Conservation (phyloP, 2,113 vertebrate genomes). For the Geothlypis trichas region DNA sequence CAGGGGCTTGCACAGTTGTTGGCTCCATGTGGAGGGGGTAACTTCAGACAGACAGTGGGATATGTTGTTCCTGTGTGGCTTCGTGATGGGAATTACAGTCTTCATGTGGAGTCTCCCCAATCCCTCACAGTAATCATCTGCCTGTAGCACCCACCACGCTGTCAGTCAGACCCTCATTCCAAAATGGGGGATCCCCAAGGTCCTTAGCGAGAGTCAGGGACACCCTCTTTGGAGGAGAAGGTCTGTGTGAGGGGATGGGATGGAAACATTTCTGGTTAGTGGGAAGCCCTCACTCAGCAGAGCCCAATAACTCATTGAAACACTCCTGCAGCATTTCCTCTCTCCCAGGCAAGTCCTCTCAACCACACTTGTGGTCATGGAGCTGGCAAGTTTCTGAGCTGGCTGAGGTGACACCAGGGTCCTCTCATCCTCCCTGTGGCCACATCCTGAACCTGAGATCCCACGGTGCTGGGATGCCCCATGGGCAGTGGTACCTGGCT, state of each 20-base stretch:
- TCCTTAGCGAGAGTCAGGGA: neutral
- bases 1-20: neutral
- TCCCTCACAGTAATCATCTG: fast-evolving
- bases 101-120: neutral
- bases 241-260: neutral
- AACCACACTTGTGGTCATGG: fast-evolving
- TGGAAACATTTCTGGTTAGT: neutral
- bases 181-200: neutral
- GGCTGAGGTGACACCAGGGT: neutral
- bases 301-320: neutral
- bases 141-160: neutral
- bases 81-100: neutral
- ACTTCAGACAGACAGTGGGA: neutral
- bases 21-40: neutral
- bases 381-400: neutral
- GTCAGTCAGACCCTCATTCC: neutral
- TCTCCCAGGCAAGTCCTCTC: neutral
- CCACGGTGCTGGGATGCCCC: fast-evolving
- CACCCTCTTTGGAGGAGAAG: neutral
- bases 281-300: neutral
- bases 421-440: neutral
- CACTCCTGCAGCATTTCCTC: neutral
- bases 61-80: neutral
- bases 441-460: fast-evolving
- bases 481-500: neutral